Conservation (phyloP, 1,140 invertebrate genomes). For the Neuroterus valhalla region DNA sequence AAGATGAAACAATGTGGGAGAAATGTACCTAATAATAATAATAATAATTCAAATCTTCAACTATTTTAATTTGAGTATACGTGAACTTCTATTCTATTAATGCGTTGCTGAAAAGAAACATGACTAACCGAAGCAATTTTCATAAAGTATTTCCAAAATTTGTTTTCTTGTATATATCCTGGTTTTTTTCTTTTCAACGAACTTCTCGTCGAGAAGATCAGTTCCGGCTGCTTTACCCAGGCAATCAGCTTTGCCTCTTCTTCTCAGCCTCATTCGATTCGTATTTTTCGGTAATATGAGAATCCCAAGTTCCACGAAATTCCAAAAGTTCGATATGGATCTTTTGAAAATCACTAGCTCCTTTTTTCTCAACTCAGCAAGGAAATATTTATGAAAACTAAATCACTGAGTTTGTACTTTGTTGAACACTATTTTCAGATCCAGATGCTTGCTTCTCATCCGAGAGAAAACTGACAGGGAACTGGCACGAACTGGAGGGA, state of each 20-base stretch:
- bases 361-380: no score
- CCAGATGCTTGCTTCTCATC: background rate
- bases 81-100: no score
- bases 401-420: background rate
- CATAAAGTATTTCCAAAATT: slow-evolving; percentile 55
- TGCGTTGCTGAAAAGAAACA: background rate
- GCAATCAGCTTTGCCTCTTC: background rate
- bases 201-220: background rate
- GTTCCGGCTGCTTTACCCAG: background rate
- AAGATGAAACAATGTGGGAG: no score
- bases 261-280: slow-evolving; percentile 31
- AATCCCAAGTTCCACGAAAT: background rate
- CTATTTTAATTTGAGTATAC: no score
- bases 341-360: background rate
- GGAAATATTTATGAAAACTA: background rate
- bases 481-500: background rate
- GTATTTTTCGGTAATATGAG: slow-evolving; percentile 48
- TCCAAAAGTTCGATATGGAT: slow-evolving; percentile 15
- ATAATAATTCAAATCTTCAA: no score
- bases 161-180: slow-evolving; percentile 37
- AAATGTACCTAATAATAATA: no score
- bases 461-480: slow-evolving; percentile 41
- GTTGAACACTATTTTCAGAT: slow-evolving; percentile 14
- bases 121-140: slow-evolving; percentile 57
- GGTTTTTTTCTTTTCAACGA: slow-evolving; percentile 9